phyloP scores from a whole-genome alignment of 2,797 vertebrate genomes.

The Triplophysa yarkandensis region DNA sequence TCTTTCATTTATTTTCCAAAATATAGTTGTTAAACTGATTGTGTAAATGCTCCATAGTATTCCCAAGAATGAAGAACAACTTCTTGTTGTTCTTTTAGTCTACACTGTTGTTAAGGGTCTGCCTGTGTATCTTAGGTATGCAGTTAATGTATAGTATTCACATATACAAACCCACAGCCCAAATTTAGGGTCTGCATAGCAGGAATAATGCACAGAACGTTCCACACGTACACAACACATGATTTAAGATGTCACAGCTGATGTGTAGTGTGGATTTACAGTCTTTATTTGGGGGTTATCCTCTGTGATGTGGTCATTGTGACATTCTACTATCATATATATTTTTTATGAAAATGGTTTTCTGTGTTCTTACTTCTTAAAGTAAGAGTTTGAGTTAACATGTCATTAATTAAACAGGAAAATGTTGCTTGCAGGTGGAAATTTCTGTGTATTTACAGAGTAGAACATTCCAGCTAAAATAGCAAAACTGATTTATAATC shows the following conservation, averaged over 20 bases:
- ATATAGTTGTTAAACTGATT: background rate
- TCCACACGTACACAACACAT: background rate
- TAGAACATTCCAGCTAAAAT: background rate
- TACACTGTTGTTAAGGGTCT: background rate
- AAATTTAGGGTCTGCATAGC: slow-evolving; percentile 45
- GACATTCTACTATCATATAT: background rate
- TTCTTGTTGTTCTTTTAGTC: no score
- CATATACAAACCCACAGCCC: slow-evolving; percentile 15
- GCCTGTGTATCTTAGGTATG: slow-evolving; percentile 24
- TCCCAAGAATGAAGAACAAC: background rate
- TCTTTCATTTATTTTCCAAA: background rate
- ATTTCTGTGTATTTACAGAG: background rate
- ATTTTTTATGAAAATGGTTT: no score
- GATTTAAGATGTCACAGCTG: background rate
- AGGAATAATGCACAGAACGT: slow-evolving; percentile 27
- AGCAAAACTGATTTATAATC: background rate
- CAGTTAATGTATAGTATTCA: slow-evolving; percentile 37
- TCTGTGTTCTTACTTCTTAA: background rate
- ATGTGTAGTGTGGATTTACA: background rate
- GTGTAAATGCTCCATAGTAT: background rate
- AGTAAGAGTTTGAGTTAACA: background rate
- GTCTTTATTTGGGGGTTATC: background rate
- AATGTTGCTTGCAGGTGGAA: background rate
- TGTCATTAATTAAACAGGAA: background rate
- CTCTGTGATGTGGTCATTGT: background rate